Base-by-base conservation (phyloP, 2,888 invertebrate genomes). In the Hydropsyche betteni region DNA sequence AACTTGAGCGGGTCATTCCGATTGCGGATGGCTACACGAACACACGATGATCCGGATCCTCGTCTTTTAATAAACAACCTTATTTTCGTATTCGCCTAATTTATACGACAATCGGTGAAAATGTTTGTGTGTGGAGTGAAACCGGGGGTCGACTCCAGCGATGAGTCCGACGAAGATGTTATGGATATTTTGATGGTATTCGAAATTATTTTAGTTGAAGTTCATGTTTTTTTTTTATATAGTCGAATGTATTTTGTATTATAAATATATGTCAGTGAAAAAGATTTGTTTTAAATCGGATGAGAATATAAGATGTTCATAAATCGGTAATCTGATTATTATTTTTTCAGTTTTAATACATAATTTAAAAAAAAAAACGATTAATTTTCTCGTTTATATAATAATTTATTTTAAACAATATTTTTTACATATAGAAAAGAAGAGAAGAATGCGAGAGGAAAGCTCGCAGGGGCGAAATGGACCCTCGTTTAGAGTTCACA, bases 381-480 rank as follows among this genome's bases (percentile, higher is more conserved):
- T 82, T 1, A 64, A n/a, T 38, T 44, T 51, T 38, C 10, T 14
- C 10, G 14, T 73, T 55, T 33, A 24, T 7, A 52, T 73, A 14
- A n/a, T 14, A 69, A 69, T n/a, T 24, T 24, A 69, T 44, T 44
- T 69, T 69, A 10, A 36, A 10, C 5, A 7, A 24, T 70, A 52
- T 70, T 70, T 83, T 82, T 58, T 58, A 8, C 4, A 58, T 16
- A 1, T 81, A 88, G 87, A 87, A 87, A 87, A 88, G 95, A 78
- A 89, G 95, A 78, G 95, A 95, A 91, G 95, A 95, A 94, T 95
- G 95, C 91, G 95, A 95, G 87, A 90, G 95, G 81, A 95, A 95
- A 83, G 95, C 95, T 12, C 89, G 96, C 75, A 89, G 96, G 76
- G 96, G 95, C 86, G 96, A 96, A 84, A 96, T 96, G 93, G 96